These are phyloP conservation scores for Gandaritis pyraliata DNA, from an alignment of 2,888 invertebrate genomes.

Conservation along the genomic window DNA sequence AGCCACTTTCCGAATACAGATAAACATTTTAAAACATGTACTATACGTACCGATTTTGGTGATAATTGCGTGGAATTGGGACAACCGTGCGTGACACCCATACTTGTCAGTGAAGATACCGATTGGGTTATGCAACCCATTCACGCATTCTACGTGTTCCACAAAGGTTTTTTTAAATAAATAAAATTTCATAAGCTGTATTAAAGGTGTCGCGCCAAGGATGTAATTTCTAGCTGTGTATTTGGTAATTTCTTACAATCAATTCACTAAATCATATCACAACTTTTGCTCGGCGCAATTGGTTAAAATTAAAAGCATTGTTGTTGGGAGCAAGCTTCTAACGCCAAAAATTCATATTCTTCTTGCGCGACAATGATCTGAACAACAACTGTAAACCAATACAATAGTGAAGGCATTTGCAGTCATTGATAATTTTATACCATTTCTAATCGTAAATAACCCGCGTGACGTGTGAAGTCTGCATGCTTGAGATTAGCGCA, in stretches of 20 bases:
- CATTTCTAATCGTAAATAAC: conserved; percentile 17
- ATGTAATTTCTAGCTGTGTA: too few relatives aligned
- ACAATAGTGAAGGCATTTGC: neutral
- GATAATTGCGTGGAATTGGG: conserved; percentile 60
- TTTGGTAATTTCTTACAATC: too few relatives aligned
- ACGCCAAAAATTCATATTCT: too few relatives aligned
- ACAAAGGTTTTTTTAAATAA: conserved; percentile 13
- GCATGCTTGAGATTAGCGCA: conserved; percentile 46
- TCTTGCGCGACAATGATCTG: too few relatives aligned
- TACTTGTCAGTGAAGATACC: conserved; percentile 23
- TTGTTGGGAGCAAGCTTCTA: too few relatives aligned
- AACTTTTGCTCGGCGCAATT: too few relatives aligned
- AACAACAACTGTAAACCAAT: too few relatives aligned
- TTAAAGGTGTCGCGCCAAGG: neutral
- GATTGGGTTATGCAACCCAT: conserved; percentile 27
- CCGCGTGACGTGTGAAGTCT: conserved; percentile 38
- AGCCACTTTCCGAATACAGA: conserved; percentile 53
- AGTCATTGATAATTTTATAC: neutral
- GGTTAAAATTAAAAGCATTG: too few relatives aligned
- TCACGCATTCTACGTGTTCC: conserved; percentile 24
- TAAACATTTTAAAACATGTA: conserved; percentile 48
- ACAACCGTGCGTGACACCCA: conserved; percentile 43
- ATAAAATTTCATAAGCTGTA: neutral
- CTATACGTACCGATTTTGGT: conserved; percentile 53
- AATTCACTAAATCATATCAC: too few relatives aligned